Conservation (phyloP, 2,113 vertebrate species). For the Otolemur garnettii region DNA sequence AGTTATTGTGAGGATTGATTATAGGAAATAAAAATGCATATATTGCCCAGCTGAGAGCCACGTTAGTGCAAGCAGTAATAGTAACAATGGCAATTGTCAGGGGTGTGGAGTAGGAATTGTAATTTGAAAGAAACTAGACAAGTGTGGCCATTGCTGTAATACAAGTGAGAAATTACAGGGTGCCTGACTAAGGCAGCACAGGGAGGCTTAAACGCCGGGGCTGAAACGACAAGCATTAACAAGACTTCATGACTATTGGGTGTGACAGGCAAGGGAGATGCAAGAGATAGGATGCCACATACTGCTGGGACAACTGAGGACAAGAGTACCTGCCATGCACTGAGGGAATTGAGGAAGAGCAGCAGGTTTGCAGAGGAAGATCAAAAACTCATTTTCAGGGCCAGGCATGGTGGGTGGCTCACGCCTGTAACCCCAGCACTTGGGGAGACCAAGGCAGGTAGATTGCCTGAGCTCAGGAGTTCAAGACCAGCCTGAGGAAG, state of each 20-base stretch:
- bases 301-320: neutral
- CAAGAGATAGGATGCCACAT: neutral
- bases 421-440: too few species aligned
- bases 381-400: neutral
- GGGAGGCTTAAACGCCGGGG: neutral
- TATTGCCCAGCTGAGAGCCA: neutral
- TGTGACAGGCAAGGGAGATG: neutral
- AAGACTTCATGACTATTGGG: neutral
- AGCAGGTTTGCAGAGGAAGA: neutral
- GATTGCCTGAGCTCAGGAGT: too few species aligned
- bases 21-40: neutral
- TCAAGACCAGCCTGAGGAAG: too few species aligned
- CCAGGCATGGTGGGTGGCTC: too few species aligned
- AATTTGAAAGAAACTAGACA: neutral
- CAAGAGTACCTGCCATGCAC: neutral
- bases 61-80: neutral
- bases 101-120: accelerated
- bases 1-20: neutral
- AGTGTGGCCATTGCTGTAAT: accelerated
- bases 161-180: neutral
- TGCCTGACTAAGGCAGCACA: accelerated
- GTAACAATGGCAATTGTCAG: too few species aligned
- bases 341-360: neutral
- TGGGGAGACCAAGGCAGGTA: too few species aligned
- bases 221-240: neutral